phyloP scores from a whole-genome alignment of 2,888 invertebrate species.

The Zygogramma bicolorata region DNA sequence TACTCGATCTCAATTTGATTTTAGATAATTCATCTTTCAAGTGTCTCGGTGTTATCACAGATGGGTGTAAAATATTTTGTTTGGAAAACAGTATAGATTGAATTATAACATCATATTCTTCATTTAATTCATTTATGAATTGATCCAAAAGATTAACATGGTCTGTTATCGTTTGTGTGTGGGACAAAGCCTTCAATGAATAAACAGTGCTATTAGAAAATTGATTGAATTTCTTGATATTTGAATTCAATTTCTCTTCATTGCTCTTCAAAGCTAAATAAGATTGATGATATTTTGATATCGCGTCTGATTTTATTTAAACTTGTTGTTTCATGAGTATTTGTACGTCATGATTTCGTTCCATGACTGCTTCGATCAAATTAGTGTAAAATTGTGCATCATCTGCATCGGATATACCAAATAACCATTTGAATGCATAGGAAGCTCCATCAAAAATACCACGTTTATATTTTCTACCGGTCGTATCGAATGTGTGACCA shows the following conservation, averaged over 20 bases:
- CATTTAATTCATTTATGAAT: conserved; percentile 36
- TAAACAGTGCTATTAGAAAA: conserved; percentile 25
- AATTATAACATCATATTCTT: conserved; percentile 36
- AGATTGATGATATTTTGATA: conserved; percentile 46
- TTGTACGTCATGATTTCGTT: conserved; percentile 40
- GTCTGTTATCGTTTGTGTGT: conserved; percentile 33
- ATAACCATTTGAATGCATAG: conserved; percentile 43
- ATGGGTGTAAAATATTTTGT: conserved; percentile 43
- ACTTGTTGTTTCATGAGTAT: conserved; percentile 47
- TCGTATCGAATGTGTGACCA: neutral
- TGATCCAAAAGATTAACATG: conserved; percentile 41
- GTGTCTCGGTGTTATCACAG: conserved; percentile 40
- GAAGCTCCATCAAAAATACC: conserved; percentile 36
- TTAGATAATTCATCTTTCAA: too few species aligned
- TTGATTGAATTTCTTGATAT: conserved; percentile 38
- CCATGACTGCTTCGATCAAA: conserved; percentile 33
- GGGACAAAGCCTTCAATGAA: conserved; percentile 14
- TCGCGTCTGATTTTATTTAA: conserved; percentile 44
- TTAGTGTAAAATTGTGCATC: conserved; percentile 43
- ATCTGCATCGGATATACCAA: conserved; percentile 44
- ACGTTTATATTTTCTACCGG: neutral
- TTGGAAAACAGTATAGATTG: conserved; percentile 43
- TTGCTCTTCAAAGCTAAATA: conserved; percentile 37
- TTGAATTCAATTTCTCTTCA: conserved; percentile 39
- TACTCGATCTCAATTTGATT: conserved; percentile 23